Evolutionary conservation across 2,113 vertebrate genomes (phyloP).

Genomic region (Aegotheles bennettii): DNA sequence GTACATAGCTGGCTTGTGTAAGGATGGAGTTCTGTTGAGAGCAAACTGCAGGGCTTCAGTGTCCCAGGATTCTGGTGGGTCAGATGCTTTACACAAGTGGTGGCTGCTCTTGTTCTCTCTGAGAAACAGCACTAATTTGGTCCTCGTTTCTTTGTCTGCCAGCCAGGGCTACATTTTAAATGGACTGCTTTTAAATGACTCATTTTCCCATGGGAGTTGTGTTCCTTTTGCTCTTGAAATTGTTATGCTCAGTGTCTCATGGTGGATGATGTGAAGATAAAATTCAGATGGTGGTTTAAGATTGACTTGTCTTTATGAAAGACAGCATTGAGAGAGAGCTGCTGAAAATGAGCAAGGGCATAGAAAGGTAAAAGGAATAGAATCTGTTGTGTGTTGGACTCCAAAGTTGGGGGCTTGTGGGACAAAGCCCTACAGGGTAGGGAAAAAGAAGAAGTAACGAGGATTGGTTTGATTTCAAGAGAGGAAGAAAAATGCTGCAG

Average conservation of each 20-base stretch:
- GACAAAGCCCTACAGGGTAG: not conserved
- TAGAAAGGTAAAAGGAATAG: not conserved
- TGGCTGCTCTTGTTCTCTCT: not conserved
- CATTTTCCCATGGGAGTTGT: not conserved
- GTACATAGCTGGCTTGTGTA: not conserved
- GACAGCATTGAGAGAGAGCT: not conserved
- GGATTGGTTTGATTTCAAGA: not conserved
- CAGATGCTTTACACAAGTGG: accelerated
- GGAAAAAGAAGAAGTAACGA: not conserved
- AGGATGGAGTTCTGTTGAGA: not conserved
- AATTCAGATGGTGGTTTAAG: not conserved
- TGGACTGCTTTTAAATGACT: not conserved
- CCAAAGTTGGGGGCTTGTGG: not conserved
- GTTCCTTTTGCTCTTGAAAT: not conserved
- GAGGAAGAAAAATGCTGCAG: not conserved
- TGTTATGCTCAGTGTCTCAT: accelerated
- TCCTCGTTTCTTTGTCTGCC: not conserved
- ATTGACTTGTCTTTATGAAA: not conserved
- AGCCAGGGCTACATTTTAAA: not conserved
- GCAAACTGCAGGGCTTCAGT: not conserved
- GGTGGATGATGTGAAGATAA: not conserved
- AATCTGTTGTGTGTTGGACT: not conserved
- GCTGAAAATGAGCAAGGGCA: not conserved
- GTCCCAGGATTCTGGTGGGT: not conserved
- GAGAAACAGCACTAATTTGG: not conserved